Evolutionary conservation across 2,113 vertebrate species (phyloP).

Genomic region (Nestor notabilis): DNA sequence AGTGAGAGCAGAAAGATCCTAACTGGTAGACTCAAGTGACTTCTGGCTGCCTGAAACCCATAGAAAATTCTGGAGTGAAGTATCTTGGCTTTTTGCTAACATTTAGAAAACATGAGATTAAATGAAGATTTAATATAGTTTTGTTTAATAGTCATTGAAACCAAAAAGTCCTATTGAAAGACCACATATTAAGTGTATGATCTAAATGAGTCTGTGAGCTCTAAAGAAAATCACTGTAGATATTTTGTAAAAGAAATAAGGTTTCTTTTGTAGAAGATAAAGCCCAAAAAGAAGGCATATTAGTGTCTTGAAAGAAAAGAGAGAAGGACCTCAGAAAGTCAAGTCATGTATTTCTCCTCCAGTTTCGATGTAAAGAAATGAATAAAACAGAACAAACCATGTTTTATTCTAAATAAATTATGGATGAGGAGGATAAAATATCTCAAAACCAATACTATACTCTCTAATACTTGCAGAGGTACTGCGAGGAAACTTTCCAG

Average conservation of each 20-base stretch:
- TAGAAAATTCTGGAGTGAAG: background rate
- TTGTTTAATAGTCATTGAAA: background rate
- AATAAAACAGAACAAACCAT: background rate
- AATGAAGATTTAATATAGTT: background rate
- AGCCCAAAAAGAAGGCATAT: background rate
- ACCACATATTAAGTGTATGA: background rate
- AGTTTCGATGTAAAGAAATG: background rate
- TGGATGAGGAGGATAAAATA: background rate
- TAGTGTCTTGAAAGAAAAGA: background rate
- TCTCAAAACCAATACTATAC: background rate
- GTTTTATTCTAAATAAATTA: background rate
- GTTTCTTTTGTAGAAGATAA: background rate
- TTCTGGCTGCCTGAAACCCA: background rate
- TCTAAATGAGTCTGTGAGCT: background rate
- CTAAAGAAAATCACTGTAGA: background rate
- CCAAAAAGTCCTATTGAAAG: fast-evolving
- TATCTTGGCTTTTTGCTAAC: background rate
- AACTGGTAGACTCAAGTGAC: background rate
- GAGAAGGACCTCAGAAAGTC: background rate
- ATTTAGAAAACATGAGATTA: background rate
- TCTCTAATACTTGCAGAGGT: background rate
- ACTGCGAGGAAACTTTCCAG: background rate
- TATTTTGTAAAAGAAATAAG: too few relatives aligned
- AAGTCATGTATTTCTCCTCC: background rate
- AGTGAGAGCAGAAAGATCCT: background rate